Conservation (phyloP, 1,140 invertebrate genomes). For the Sminthurinus signatus region DNA sequence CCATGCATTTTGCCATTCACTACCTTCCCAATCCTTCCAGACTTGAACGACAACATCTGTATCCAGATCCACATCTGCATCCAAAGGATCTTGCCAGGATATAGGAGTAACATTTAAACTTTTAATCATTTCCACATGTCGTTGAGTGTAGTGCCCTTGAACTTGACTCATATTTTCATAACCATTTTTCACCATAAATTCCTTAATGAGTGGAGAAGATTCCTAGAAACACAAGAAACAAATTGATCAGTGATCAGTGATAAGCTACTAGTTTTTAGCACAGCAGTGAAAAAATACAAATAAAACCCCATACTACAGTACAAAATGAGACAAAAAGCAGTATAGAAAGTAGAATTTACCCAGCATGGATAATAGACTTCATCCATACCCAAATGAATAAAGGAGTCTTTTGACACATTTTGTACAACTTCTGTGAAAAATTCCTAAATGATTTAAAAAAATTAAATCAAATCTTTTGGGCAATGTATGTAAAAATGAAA, state of each 20-base stretch:
- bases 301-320: too few species aligned
- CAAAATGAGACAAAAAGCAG: too few species aligned
- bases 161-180: conserved; percentile 23
- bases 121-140: conserved; percentile 29
- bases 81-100: conserved; percentile 82
- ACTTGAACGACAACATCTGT: conserved; percentile 63
- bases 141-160: conserved; percentile 20
- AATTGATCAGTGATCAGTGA: too few species aligned
- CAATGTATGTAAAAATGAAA: too few species aligned
- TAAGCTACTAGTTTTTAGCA: too few species aligned
- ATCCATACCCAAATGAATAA: conserved; percentile 82
- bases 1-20: too few species aligned
- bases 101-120: conserved; percentile 52
- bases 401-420: conserved; percentile 64
- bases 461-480: too few species aligned
- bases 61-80: conserved; percentile 45
- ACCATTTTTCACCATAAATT: conserved; percentile 23
- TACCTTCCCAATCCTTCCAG: conserved; percentile 51
- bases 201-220: conserved; percentile 23
- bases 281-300: too few species aligned
- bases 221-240: too few species aligned
- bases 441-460: conserved; percentile 55
- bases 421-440: conserved; percentile 63
- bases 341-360: too few species aligned
- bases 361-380: conserved; percentile 58